Conservation (phyloP, 2,113 vertebrate species). For the Caloenas nicobarica region DNA sequence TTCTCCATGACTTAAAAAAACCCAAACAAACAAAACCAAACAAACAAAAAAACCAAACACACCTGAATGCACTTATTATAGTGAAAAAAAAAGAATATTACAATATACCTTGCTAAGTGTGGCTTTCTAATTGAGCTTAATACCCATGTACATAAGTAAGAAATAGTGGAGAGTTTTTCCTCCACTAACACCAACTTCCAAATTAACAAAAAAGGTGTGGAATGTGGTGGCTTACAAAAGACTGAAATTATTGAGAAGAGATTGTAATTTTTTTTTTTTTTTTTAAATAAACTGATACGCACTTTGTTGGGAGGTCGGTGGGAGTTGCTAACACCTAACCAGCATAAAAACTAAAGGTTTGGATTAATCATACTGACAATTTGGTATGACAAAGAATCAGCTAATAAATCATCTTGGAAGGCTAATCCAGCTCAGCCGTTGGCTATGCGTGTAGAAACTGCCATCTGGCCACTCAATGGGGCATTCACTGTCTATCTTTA, state of each 20-base stretch:
- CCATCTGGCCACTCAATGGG: not conserved
- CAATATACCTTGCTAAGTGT: not conserved
- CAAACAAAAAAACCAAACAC: not conserved
- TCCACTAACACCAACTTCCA: not conserved
- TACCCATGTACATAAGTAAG: not conserved
- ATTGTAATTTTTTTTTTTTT: not conserved
- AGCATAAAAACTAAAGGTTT: not conserved
- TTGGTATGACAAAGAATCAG: not conserved
- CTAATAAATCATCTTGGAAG: not conserved
- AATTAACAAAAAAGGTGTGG: not conserved
- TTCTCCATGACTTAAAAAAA: not conserved
- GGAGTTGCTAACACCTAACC: not conserved
- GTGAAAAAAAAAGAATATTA: not conserved
- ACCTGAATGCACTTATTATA: not conserved
- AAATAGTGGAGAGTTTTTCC: not conserved
- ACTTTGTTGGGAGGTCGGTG: not conserved
- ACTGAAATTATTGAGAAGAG: not conserved
- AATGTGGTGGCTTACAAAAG: not conserved
- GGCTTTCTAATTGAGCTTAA: not conserved
- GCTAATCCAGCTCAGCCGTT: not conserved
- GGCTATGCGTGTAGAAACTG: not conserved
- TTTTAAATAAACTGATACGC: not conserved
- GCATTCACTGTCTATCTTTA: not conserved
- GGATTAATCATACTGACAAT: not conserved
- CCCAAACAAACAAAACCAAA: not conserved